Conservation (phyloP, 2,113 vertebrate genomes). For the Colius striatus region DNA sequence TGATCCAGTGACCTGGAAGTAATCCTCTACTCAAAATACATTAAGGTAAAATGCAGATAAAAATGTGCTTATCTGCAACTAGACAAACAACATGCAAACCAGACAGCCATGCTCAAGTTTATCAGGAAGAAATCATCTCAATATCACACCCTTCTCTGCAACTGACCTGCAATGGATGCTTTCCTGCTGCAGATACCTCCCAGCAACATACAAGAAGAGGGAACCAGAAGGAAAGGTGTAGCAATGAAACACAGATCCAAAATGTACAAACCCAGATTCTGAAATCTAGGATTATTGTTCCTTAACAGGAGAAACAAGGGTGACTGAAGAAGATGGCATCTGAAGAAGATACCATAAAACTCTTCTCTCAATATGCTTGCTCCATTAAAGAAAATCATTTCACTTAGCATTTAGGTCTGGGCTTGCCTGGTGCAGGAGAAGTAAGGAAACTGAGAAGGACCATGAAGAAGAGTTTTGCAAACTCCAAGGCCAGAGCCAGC, state of each 20-base stretch:
- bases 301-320: neutral
- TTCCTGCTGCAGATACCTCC: neutral
- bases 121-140: neutral
- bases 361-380: neutral
- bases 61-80: neutral
- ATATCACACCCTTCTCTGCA: neutral
- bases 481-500: neutral
- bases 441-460: neutral
- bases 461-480: neutral
- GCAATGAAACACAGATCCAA: neutral
- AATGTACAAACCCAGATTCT: neutral
- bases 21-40: neutral
- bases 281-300: neutral
- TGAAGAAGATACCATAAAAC: neutral
- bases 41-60: neutral
- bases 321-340: neutral
- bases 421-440: neutral
- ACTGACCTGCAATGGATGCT: neutral
- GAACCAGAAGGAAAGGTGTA: neutral
- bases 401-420: neutral
- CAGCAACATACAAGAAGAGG: neutral
- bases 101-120: neutral
- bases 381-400: neutral
- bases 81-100: neutral
- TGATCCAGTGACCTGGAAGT: neutral